Base-by-base conservation (phyloP, 2,888 invertebrate species). In the Podotricha telesiphe region DNA sequence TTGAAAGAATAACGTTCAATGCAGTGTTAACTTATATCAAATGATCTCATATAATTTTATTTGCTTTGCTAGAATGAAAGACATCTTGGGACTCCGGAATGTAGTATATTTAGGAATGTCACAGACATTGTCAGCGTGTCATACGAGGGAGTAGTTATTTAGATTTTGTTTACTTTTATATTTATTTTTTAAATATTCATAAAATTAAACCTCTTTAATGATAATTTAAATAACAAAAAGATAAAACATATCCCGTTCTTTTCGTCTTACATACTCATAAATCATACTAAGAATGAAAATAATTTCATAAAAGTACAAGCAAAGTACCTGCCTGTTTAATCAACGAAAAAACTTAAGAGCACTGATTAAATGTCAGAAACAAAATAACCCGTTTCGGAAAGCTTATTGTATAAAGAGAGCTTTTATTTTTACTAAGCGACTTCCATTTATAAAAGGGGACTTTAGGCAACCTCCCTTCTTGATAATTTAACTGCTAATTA, bases 401-500 rank as follows among this genome's bases (percentile, higher is more conserved):
- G 62, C 62, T 62, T 62, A 62, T 34, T 62, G 48, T 48, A 62
- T 62, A 62, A 61, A 28, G 59, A 28, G 47, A 48, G 62, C 62
- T 62, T 62, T 62, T 62, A 62, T 62, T 48, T 48, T 62, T 62
- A 48, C 62, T 47, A 62, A 62, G 48, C 48, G 62, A 62, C 62
- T 56, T 65, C 20, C 45, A 45, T 47, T 58, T 56, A 45, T 65
- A 56, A 65, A 65, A 58, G 48, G 34, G 65, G 48, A 65, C 45
- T 65, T 56, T 48, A 37, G 20, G 56, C 45, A 47, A 65, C 56
- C 56, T 55, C n/a, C n/a, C 48, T 22, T 56, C 59, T 56, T 61
- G 22, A 55, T 65, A 69, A 62, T 66, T 69, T 65, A 62, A 47
- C 61, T 69, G 65, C 48, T 69, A 56, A 69, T 65, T 61, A 65